Percentiles rank a stretch among this genome's conserved stretches.
Conservation (phyloP, 2,797 vertebrate genomes). For the Parotocinclus haroldoi region DNA sequence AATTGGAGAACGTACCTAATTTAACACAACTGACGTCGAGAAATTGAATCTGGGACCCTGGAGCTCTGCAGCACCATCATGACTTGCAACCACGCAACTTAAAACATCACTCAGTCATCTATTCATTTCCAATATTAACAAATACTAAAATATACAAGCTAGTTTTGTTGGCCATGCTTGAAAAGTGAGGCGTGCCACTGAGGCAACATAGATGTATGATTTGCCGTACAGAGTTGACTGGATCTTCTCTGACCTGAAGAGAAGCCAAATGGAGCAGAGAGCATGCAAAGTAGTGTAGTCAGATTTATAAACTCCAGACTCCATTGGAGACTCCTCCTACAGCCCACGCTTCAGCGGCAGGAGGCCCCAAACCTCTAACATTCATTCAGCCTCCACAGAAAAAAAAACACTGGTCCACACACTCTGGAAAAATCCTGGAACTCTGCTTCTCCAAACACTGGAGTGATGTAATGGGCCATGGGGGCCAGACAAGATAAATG, state of each 20-base stretch:
- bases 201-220: constrained; percentile 18
- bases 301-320: constrained; percentile 65
- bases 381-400: constrained; percentile 42
- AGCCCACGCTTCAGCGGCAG: constrained; percentile 51
- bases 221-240: constrained; percentile 60
- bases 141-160: not conserved
- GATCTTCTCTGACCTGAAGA: constrained; percentile 61
- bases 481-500: constrained; percentile 29
- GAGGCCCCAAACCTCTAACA: constrained; percentile 36
- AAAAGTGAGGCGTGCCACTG: constrained; percentile 11
- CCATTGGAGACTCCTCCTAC: constrained; percentile 47
- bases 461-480: constrained; percentile 40
- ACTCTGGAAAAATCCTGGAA: constrained; percentile 25
- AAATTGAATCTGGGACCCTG: no score
- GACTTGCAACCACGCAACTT: no score
- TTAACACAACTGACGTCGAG: no score
- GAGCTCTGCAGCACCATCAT: no score
- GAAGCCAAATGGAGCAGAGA: constrained; percentile 57
- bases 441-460: constrained; percentile 20
- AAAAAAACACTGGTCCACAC: constrained; percentile 31
- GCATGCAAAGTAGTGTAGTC: constrained; percentile 49
- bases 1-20: no score
- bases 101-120: not conserved
- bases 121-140: no score
- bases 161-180: constrained; percentile 15